Evolutionary conservation across 2,797 vertebrate genomes (phyloP), one percentile per base, ranked within the genome.

Genomic region (Pyrrhura leucotis): DNA sequence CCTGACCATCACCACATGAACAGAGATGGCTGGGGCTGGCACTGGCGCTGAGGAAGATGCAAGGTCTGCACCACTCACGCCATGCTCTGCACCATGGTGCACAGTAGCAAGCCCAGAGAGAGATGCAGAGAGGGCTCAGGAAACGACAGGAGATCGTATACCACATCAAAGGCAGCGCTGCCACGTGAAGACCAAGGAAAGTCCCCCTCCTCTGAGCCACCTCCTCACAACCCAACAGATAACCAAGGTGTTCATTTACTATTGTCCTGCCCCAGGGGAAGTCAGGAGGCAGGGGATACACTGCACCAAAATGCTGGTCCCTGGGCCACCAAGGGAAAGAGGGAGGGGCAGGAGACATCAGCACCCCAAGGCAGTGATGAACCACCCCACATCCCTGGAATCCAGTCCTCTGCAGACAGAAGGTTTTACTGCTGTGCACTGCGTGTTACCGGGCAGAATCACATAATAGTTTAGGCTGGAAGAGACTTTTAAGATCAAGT

Each of bases 11-110:
- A 22, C 15, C 6, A 3, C 1, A 3, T 22, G 8, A 61, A 56
- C 20, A 1, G 6, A 39, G 50, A 33, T 20, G 17, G 13, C 53
- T 40, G 53, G 47, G 8, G 31, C 74, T 19, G 31, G 35, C 7
- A 14, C 31, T 0, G 1, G 23, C 0, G 4, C 51, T 4, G 23
- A 37, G 23, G 7, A 76, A 69, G 71, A 28, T 21, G 13, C 3
- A 4, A 47, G 33, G 18, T 68, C 28, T 91, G 37, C 67, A 53
- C 33, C 5, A 4, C 50, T 35, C 35, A 35, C 35, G 35, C 35
- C 35, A 35, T 35, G 35, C 35, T 68, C 28, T 91, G 37, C 67
- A 53, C 33, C 5, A 4, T 44, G 10, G 31, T 7, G 20, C 5
- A 11, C 28, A 20, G 18, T 6, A 14, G 44, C 33, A 25, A 74